Base-by-base conservation (phyloP, 2,797 vertebrate genomes). In the Melanotaenia maccullochi region DNA sequence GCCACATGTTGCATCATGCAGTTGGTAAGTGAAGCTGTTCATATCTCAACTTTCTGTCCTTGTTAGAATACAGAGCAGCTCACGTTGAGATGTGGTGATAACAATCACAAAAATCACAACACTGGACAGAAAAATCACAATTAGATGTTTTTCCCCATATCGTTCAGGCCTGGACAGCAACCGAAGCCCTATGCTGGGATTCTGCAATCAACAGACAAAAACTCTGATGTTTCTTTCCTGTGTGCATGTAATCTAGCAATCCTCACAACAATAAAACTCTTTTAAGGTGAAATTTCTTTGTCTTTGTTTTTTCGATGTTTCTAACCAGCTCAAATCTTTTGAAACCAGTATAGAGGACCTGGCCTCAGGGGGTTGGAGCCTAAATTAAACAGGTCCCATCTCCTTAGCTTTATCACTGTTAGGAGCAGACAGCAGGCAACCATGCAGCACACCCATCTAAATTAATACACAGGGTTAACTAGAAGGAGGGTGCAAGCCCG, bases 381-480 rank as follows among this genome's bases (percentile, higher is more conserved):
- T 80, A 88, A 90, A 91, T 92, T 89, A 90, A 90, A 90, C 87
- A 35, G 65, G 70, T 83, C 71, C 81, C 67, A 73, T 90, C 89
- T 81, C 75, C 75, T 86, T 74, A 60, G 64, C 82, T 89, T 87
- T 76, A 88, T 88, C 88, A 69, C 73, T 36, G 78, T 76, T 81
- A 63, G 74, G 76, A 83, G 79, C 81, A 84, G 83, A 83, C 86
- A 81, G 82, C 55, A 36, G 79, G 82, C 59, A 42, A 67, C 79
- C 82, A 33, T 58, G 71, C 49, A 72, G 59, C 78, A 74, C 74
- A 79, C 76, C 60, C 74, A 87, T 79, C 73, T 79, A 83, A 82
- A 87, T 78, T 66, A 59, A 82, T 67, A 72, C 65, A 78, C 64
- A 68, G 72, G 60, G 82, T 81, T 87, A 88, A 89, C 90, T 83